phyloP scores from a whole-genome alignment of 2,888 invertebrate genomes.

The Lydus trimaculatus region DNA sequence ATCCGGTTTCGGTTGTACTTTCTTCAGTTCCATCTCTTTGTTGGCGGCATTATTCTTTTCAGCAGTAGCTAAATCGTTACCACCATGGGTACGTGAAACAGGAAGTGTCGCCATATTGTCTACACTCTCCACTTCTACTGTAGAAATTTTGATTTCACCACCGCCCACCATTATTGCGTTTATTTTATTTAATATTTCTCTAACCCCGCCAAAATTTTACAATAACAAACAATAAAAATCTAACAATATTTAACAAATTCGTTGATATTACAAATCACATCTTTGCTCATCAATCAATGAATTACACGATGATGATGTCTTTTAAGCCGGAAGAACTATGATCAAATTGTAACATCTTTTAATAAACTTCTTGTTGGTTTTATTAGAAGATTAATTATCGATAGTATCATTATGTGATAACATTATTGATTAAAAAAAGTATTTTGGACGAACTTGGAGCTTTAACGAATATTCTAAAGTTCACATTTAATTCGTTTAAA shows the following conservation, averaged over 20 bases:
- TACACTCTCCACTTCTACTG: constrained; percentile 85
- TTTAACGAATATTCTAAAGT: background rate
- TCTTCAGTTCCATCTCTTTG: constrained; percentile 88
- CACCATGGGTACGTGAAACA: constrained; percentile 75
- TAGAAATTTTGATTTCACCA: constrained; percentile 86
- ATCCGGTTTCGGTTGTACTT: constrained; percentile 83
- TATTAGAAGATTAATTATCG: too few relatives aligned
- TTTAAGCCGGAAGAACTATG: constrained; percentile 37
- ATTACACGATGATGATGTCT: too few relatives aligned
- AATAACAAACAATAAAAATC: constrained; percentile 21
- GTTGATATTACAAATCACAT: constrained; percentile 40
- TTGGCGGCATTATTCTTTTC: constrained; percentile 84
- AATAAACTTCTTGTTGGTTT: constrained; percentile 5
- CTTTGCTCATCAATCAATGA: too few relatives aligned
- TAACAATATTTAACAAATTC: constrained; percentile 26
- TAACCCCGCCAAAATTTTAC: background rate
- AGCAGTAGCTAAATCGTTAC: constrained; percentile 75
- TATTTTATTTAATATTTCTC: constrained; percentile 14
- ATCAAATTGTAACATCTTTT: constrained; percentile 8
- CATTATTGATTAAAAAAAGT: background rate
- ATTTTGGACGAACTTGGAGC: constrained; percentile 3
- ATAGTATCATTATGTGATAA: background rate
- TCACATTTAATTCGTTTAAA: constrained; percentile 16
- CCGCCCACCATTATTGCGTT: constrained; percentile 67
- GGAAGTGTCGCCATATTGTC: constrained; percentile 92